Conservation (phyloP, 2,797 vertebrate genomes). For the Pseudomugil tenellus region DNA sequence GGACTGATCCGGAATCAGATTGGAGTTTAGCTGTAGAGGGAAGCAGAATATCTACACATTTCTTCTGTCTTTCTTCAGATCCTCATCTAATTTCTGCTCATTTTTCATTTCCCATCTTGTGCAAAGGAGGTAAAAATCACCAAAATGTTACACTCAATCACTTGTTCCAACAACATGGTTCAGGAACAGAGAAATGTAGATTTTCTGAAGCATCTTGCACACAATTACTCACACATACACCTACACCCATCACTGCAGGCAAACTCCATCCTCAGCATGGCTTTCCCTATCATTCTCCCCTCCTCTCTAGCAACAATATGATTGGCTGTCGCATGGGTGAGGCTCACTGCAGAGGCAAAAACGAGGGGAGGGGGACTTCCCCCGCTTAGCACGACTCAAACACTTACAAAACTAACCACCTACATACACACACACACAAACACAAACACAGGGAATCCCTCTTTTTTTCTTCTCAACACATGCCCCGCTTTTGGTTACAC, state of each 20-base stretch:
- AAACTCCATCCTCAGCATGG: slow-evolving; percentile 50
- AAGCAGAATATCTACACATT: slow-evolving; percentile 11
- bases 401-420: slow-evolving; percentile 12
- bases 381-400: slow-evolving; percentile 46
- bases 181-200: background rate
- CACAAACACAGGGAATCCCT: slow-evolving; percentile 69
- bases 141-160: background rate
- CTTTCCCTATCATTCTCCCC: slow-evolving; percentile 56
- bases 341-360: slow-evolving; percentile 77
- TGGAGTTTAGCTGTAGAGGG: slow-evolving; percentile 2
- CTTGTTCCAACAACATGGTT: background rate
- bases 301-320: slow-evolving; percentile 39
- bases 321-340: slow-evolving; percentile 76
- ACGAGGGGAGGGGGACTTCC: slow-evolving; percentile 48
- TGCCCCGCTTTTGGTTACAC: slow-evolving; percentile 43
- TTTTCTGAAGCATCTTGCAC: slow-evolving; percentile 3
- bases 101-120: background rate
- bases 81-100: background rate
- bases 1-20: slow-evolving; percentile 19
- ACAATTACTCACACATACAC: slow-evolving; percentile 10
- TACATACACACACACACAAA: slow-evolving; percentile 8
- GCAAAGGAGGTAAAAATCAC: background rate
- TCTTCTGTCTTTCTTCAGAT: slow-evolving; percentile 20
- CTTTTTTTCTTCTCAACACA: slow-evolving; percentile 33
- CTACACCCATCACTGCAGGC: slow-evolving; percentile 63